phyloP scores from a whole-genome alignment of 35 echinoderm and acorn worm genomes.

The Stichopus chloronotus region DNA sequence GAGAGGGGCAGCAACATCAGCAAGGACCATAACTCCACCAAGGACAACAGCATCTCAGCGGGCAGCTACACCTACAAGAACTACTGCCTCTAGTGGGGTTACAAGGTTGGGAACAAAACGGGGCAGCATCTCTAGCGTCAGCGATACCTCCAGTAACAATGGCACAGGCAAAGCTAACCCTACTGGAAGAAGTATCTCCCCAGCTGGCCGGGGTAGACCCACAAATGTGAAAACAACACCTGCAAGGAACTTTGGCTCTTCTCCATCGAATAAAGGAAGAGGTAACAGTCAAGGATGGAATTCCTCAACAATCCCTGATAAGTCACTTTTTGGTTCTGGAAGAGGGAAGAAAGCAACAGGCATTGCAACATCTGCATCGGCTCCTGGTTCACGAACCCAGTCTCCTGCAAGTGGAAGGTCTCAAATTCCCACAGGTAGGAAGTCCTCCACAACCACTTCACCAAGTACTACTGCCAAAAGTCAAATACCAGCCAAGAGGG shows the following conservation, averaged over 20 bases:
- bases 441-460: constrained; percentile 10
- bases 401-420: constrained; percentile 65
- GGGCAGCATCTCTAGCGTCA: constrained; percentile 51
- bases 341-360: constrained; percentile 21
- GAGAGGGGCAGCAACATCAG: constrained; percentile 61
- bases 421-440: constrained; percentile 49
- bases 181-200: constrained; percentile 47
- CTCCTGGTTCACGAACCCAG: constrained; percentile 45
- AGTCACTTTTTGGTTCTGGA: constrained; percentile 50
- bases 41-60: constrained; percentile 55
- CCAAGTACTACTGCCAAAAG: constrained; percentile 39
- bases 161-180: constrained; percentile 27
- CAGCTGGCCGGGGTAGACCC: constrained; percentile 57
- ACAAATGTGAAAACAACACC: constrained; percentile 50
- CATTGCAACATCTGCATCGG: not conserved
- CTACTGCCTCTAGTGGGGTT: constrained; percentile 31
- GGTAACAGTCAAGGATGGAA: constrained; percentile 35
- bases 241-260: constrained; percentile 35
- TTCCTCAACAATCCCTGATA: constrained; percentile 41
- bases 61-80: constrained; percentile 55
- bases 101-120: constrained; percentile 40
- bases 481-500: constrained; percentile 16
- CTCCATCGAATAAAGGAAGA: not conserved
- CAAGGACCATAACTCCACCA: constrained; percentile 65
- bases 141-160: constrained; percentile 54